A percentile compares a stretch with the other conserved stretches of the same genome.
phyloP scores from a whole-genome alignment of 2,113 vertebrate genomes.

The Callorhinus ursinus region DNA sequence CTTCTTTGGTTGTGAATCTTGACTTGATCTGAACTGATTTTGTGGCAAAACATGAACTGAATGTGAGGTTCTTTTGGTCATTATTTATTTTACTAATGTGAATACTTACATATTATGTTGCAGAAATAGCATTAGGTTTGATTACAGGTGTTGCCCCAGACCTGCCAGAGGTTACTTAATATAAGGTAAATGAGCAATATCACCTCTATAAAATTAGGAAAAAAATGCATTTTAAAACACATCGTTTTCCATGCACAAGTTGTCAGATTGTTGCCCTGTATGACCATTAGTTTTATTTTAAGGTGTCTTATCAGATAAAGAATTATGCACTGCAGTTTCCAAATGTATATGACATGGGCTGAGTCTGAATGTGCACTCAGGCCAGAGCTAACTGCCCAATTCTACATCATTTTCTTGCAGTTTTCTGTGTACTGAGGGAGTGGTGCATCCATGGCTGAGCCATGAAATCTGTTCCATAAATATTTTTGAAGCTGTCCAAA shows the following conservation, averaged over 20 bases:
- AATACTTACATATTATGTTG: not conserved
- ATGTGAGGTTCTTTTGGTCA: not conserved
- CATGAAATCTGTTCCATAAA: not conserved
- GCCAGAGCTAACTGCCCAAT: not conserved
- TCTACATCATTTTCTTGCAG: not conserved
- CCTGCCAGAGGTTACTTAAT: not conserved
- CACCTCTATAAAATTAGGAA: not conserved
- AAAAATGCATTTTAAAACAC: not conserved
- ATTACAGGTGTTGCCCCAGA: not conserved
- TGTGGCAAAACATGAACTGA: not conserved
- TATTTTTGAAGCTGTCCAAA: conserved; percentile 39
- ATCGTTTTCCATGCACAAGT: not conserved
- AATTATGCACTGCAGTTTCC: not conserved
- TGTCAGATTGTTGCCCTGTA: not conserved
- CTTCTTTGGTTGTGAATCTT: not conserved
- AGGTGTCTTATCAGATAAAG: not conserved
- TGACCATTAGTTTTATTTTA: not conserved
- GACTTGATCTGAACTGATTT: not conserved
- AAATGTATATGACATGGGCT: not conserved
- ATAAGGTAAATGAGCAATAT: not conserved
- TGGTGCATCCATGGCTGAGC: not conserved
- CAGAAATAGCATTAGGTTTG: not conserved
- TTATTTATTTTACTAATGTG: not conserved
- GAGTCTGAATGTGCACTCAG: not conserved
- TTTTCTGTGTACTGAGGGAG: not conserved